Evolutionary conservation across 2,797 vertebrate species (phyloP), one percentile per base, ranked within the genome.

Genomic region (Parauchenoglanis ngamensis): DNA sequence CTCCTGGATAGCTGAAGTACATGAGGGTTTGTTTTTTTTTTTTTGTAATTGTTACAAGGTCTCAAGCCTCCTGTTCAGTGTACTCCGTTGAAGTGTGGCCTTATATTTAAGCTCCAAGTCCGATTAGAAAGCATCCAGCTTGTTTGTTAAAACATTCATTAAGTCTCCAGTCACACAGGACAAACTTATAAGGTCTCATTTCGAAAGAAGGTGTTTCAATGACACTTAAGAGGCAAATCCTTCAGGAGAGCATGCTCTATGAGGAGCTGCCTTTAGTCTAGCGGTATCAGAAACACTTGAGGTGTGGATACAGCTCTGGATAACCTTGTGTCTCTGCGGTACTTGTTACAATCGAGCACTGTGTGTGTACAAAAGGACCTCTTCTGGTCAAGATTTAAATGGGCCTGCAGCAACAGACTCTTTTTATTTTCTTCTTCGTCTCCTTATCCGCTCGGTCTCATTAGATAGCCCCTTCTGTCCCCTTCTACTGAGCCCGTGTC

Each of bases 321-420:
- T 90, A 91, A 91, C 91, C 90, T 92, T 91, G 88, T 73, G 89
- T 92, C 90, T 92, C 91, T 46, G 79, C 90, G 90, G 92, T 93
- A 92, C 91, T 92, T 91, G 90, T 92, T 94, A 94, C 92, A 94
- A 94, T 92, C 83, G 93, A 93, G 86, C 93, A 91, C 94, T 95
- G 91, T 89, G 87, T 90, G 75, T 88, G 89, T 91, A 94, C 91
- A 93, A 93, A 92, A 93, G 91, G 85, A 86, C 84, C 87, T 94
- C 91, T 93, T 77, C 75, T 61, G 75, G 52, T 86, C 81, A 3
- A 90, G 91, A 89, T 92, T 92, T 91, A 93, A 94, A 93, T 93
- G 93, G 92, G 90, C 90, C 87, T 86, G 87, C 89, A 91, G 91
- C 87, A 87, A 70, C 90, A 90, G 91, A 92, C 90, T 88, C 91